phyloP scores from a whole-genome alignment of 1,140 invertebrate genomes.

The Drosophila pallidifrons region DNA sequence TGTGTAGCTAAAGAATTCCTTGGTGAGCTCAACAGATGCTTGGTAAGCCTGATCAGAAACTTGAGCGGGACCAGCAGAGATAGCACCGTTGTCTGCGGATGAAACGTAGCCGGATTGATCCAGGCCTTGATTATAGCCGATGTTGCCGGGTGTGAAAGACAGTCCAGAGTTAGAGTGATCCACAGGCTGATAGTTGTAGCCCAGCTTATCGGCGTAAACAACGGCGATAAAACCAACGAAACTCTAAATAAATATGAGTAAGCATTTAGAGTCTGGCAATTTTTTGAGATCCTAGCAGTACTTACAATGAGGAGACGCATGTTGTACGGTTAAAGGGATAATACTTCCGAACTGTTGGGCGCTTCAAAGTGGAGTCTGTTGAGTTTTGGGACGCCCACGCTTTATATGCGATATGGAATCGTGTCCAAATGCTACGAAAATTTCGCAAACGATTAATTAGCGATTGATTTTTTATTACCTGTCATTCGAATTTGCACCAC shows the following conservation, averaged over 20 bases:
- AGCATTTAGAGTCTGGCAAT: background rate
- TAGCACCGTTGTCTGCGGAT: background rate
- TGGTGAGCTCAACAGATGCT: conserved; percentile 68
- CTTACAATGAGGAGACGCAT: conserved; percentile 76
- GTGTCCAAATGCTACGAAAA: conserved; percentile 32
- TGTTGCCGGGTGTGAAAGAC: conserved; percentile 36
- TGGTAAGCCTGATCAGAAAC: conserved; percentile 20
- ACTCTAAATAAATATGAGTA: conserved; percentile 16
- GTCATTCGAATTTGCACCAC: conserved; percentile 35
- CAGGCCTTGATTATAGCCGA: conserved; percentile 12
- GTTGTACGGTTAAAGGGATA: conserved; percentile 45
- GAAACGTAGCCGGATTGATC: conserved; percentile 31
- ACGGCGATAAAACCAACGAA: conserved; percentile 58
- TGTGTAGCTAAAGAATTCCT: conserved; percentile 76
- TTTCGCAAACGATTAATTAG: conserved; percentile 42
- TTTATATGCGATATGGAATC: conserved; percentile 62
- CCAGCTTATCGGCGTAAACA: conserved; percentile 44
- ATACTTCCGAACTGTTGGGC: conserved; percentile 55
- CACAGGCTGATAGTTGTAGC: conserved; percentile 70
- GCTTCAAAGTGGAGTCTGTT: conserved; percentile 57
- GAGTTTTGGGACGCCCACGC: conserved; percentile 59
- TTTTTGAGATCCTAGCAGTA: conserved; percentile 10
- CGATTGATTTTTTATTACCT: conserved; percentile 35
- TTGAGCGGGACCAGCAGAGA: background rate
- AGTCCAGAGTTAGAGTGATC: conserved; percentile 30